Evolutionary conservation across 2,797 vertebrate genomes (phyloP).

Genomic region (Acanthurus leucopareius): DNA sequence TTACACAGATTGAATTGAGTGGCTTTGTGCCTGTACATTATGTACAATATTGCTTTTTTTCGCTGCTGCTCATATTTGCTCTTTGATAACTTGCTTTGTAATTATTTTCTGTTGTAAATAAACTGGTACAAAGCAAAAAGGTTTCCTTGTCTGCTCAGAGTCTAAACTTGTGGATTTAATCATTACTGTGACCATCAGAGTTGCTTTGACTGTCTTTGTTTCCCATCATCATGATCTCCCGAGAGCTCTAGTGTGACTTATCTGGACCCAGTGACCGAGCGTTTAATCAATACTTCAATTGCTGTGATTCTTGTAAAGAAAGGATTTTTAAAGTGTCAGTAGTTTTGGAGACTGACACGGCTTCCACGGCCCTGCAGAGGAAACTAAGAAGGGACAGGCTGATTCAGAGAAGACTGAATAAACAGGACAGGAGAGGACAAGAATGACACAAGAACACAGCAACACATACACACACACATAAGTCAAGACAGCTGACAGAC

Average conservation of each 20-base stretch:
- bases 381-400: constrained; percentile 14
- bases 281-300: constrained; percentile 53
- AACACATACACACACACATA: constrained; percentile 6
- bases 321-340: constrained; percentile 18
- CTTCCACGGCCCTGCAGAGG: constrained; percentile 24
- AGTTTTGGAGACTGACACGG: not conserved
- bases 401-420: constrained; percentile 46
- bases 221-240: constrained; percentile 42
- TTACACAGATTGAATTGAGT: too few species aligned
- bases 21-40: not conserved
- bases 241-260: constrained; percentile 36
- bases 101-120: not conserved
- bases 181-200: constrained; percentile 31
- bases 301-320: constrained; percentile 17
- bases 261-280: constrained; percentile 14
- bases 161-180: not conserved
- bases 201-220: constrained; percentile 26
- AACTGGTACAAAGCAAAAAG: constrained; percentile 14
- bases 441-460: constrained; percentile 33
- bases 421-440: constrained; percentile 36
- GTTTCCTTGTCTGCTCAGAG: not conserved
- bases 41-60: not conserved
- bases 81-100: not conserved
- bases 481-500: constrained; percentile 16
- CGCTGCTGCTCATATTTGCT: not conserved